phyloP scores from a whole-genome alignment of 1,140 invertebrate genomes.

The Formica exsecta region DNA sequence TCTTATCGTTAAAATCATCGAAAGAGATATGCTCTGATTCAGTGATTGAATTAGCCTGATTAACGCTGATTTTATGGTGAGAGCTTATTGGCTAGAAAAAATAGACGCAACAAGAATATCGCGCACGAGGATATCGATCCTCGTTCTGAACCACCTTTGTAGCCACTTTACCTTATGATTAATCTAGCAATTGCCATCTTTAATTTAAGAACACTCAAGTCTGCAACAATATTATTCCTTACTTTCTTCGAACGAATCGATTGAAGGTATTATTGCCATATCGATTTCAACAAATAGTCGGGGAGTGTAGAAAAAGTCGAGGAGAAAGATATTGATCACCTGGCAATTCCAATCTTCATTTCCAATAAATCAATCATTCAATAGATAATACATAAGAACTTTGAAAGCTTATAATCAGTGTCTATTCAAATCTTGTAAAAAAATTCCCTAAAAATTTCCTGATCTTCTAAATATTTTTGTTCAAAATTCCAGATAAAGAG shows the following conservation, averaged over 20 bases:
- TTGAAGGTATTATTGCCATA: slow-evolving; percentile 39
- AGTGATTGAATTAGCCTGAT: slow-evolving; percentile 47
- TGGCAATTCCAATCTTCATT: not conserved
- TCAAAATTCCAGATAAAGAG: too few species aligned
- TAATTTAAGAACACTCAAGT: slow-evolving; percentile 52
- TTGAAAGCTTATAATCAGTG: too few species aligned
- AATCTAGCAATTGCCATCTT: slow-evolving; percentile 55
- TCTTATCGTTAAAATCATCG: not conserved
- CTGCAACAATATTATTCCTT: slow-evolving; percentile 56
- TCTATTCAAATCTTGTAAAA: too few species aligned
- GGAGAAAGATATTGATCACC: slow-evolving; percentile 28
- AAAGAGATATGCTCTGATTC: slow-evolving; percentile 8
- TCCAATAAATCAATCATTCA: slow-evolving; percentile 15
- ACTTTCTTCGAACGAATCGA: slow-evolving; percentile 34
- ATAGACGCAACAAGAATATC: slow-evolving; percentile 61
- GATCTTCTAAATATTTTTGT: too few species aligned
- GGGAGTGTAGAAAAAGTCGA: not conserved
- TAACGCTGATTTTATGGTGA: slow-evolving; percentile 49
- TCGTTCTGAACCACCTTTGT: slow-evolving; percentile 39
- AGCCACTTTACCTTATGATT: slow-evolving; percentile 51
- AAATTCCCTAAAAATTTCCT: too few species aligned
- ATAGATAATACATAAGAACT: not conserved
- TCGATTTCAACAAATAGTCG: slow-evolving; percentile 54
- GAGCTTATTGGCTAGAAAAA: slow-evolving; percentile 59
- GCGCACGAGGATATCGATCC: slow-evolving; percentile 52